phyloP scores from a whole-genome alignment of 92 coral and sea anemone species.

The Paramuricea clavata region DNA sequence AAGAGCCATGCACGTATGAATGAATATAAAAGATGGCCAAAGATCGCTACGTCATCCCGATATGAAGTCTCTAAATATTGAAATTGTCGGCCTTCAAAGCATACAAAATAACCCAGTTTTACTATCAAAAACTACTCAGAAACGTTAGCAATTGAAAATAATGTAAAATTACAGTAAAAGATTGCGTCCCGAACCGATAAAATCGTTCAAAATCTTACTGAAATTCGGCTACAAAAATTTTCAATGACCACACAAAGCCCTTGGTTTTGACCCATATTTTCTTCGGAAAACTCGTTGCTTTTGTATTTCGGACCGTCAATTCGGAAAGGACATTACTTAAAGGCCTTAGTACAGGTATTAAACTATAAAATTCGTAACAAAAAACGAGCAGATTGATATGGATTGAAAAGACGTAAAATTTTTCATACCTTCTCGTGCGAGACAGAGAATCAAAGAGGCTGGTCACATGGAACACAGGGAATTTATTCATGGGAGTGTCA shows the following conservation, averaged over 20 bases:
- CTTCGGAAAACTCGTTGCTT: background rate
- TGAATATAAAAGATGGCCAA: too few species aligned
- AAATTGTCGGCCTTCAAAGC: background rate
- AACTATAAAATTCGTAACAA: background rate
- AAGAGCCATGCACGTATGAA: background rate
- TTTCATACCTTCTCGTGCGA: slow-evolving; percentile 54
- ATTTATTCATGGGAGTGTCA: slow-evolving; percentile 71
- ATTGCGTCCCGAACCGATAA: background rate
- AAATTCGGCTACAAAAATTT: background rate
- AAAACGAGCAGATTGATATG: slow-evolving; percentile 5
- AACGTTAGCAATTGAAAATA: background rate
- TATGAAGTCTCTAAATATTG: background rate
- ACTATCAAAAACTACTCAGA: background rate
- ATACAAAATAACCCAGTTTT: background rate
- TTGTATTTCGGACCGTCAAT: background rate
- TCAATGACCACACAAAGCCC: slow-evolving; percentile 2
- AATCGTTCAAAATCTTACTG: background rate
- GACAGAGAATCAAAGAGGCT: slow-evolving; percentile 69
- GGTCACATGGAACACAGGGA: slow-evolving; percentile 74
- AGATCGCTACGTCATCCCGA: slow-evolving; percentile 52
- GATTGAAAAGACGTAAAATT: background rate
- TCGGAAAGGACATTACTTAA: background rate
- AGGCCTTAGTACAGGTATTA: background rate
- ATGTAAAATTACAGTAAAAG: background rate
- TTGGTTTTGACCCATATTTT: background rate